These are phyloP conservation scores for Xyrichtys novacula DNA, from an alignment of 2,797 vertebrate species.

Conservation along the genomic window DNA sequence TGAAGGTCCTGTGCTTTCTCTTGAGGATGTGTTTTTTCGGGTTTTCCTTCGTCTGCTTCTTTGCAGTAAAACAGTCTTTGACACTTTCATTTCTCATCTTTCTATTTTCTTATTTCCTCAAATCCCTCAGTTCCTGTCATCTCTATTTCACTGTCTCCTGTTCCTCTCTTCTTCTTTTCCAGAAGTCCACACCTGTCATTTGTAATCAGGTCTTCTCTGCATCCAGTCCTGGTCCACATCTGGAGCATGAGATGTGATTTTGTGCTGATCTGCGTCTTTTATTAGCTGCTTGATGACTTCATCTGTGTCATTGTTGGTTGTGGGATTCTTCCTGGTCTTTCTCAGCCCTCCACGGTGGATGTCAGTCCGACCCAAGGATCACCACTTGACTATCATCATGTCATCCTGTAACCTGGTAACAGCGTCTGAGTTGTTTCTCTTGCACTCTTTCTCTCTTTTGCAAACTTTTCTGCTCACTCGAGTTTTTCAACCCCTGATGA, in stretches of 20 bases:
- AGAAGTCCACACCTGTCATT: slow-evolving; percentile 25
- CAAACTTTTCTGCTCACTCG: neutral
- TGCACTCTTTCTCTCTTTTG: slow-evolving; percentile 1
- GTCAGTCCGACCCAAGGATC: slow-evolving; percentile 12
- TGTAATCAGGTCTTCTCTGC: slow-evolving; percentile 39
- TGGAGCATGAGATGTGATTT: slow-evolving; percentile 47
- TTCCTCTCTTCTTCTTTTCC: slow-evolving; percentile 2
- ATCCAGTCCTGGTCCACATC: slow-evolving; percentile 48
- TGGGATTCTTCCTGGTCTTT: slow-evolving; percentile 18
- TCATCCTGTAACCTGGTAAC: slow-evolving; percentile 26
- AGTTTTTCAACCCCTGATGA: neutral
- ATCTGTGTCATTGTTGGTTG: slow-evolving; percentile 60
- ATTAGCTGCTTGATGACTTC: slow-evolving; percentile 64
- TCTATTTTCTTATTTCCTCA: neutral
- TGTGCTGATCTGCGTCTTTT: slow-evolving; percentile 38
- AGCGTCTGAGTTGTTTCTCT: slow-evolving; percentile 22
- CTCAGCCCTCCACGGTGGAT: slow-evolving; percentile 9
- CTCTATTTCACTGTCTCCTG: neutral
- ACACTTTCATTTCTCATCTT: slow-evolving; percentile 20
- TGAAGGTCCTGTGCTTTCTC: slow-evolving; percentile 36
- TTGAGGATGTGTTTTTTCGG: slow-evolving; percentile 14
- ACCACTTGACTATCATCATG: slow-evolving; percentile 27
- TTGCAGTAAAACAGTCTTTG: slow-evolving; percentile 30
- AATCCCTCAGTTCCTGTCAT: neutral
- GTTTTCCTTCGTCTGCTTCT: neutral